Base-by-base conservation (phyloP, 1,140 invertebrate genomes). In the Brachionus manjavacas region DNA sequence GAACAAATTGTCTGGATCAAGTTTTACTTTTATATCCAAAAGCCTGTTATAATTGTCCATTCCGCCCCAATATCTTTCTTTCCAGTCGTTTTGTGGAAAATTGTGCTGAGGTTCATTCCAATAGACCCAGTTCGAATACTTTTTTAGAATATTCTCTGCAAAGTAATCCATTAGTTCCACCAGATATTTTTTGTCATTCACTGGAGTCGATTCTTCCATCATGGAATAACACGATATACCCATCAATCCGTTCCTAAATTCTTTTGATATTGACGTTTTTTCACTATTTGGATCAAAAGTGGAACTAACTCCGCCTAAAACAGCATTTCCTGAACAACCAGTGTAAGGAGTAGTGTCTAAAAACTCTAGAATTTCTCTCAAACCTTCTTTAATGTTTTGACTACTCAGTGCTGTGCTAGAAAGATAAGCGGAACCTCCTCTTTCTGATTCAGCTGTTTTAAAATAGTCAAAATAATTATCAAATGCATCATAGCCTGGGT, bases 101-200 rank as follows among this genome's bases (percentile, higher is more conserved):
- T 76, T 76, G 23, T 41, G 72, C 23, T 76, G 35, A 46, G 72
- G 16, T 28, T 76, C 72, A 46, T 76, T 76, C 39, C 35, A 46
- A 76, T 76, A 76, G 31, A 68, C 66, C 66, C 66, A 68, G 31
- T 68, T 68, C 14, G 66, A 68, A 68, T 35, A 68, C n/a, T 68
- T 68, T 68, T 68, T 68, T 31, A 68, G 28, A 68, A 68, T 39
- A 31, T 68, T 68, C n/a, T 68, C 66, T 31, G 66, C 1, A 68
- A 68, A 68, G 39, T 0, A 7, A 39, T 68, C 66, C 66, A 68
- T 68, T 68, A 68, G 0, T 68, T 9, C 31, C 1, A 68, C 31
- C 3, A 35, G 66, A 12, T 31, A n/a, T 31, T 39, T 39, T 20
- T 68, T 68, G 0, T 68, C 66, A 12, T 68, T 7, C 6, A 68